Base-by-base conservation (phyloP, 2,113 vertebrate genomes). In the Ornithorhynchus anatinus region DNA sequence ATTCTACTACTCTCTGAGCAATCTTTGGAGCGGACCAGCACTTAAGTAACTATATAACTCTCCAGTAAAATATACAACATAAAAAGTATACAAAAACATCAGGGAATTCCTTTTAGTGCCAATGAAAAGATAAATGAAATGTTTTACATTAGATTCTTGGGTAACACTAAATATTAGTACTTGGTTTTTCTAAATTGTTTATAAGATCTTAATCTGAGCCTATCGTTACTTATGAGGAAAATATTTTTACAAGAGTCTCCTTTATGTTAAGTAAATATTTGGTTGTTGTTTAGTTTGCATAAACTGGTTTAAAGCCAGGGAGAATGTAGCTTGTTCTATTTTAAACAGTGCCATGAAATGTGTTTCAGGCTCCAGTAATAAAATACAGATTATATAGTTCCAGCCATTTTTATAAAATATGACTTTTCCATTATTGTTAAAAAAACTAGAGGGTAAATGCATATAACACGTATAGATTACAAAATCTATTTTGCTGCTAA, bases 221-320 rank as follows among this genome's bases (percentile, higher is more conserved):
- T 1, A 65, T 60, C 15, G 33, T 35, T n/a, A n/a, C n/a, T n/a
- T n/a, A n/a, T n/a, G 38, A n/a, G 68, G 73, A 72, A 32, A 2
- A 50, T 67, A 59, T 66, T 27, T 59, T 37, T 29, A 29, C 12
- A 31, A 50, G 25, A 29, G 14, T 7, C 3, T 7, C 1, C 1
- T 11, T n/a, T 6, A 32, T 69, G 3, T 0, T 0, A 58, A 52
- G 52, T 20, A 52, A 50, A 22, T n/a, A 25, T 10, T 50, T 12
- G 23, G 35, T 19, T 25, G 22, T 23, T 37, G 33, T 56, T 56
- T 38, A 37, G 8, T 15, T 25, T 16, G 35, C 11, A 13, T 9
- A 56, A 16, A 15, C 14, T 11, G 25, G 14, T 13, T 23, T 8
- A 8, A 23, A 16, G 8, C 31, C 13, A 52, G 31, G 8, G 35